These are phyloP conservation scores for Falcunculus frontatus DNA, from an alignment of 2,113 vertebrate species.

Conservation along the genomic window DNA sequence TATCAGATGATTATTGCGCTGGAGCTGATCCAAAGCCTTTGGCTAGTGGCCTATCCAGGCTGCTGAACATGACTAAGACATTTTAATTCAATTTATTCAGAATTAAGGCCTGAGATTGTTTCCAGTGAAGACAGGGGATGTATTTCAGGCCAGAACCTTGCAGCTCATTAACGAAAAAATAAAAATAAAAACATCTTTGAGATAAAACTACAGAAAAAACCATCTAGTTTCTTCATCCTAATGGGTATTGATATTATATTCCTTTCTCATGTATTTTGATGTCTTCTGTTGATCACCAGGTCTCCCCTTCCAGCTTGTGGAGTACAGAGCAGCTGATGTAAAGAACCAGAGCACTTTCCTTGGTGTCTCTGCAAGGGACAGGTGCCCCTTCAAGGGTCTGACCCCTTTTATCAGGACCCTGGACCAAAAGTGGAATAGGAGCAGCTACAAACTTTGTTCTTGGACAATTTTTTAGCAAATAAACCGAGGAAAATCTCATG, in stretches of 20 bases:
- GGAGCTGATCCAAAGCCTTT: background rate
- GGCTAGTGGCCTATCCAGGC: background rate
- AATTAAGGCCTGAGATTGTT: background rate
- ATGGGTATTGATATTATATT: background rate
- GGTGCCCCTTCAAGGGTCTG: background rate
- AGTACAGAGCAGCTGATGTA: background rate
- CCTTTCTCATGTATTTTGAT: background rate
- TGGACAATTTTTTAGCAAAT: background rate
- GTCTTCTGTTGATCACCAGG: background rate
- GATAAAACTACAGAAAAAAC: background rate
- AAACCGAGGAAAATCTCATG: background rate
- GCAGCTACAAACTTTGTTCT: background rate
- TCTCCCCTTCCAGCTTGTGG: background rate
- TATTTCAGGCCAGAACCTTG: background rate
- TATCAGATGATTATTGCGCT: background rate
- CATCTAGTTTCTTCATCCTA: background rate
- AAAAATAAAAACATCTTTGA: background rate
- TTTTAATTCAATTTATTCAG: background rate
- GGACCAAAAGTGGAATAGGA: background rate
- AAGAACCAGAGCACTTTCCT: background rate
- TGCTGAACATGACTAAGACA: background rate
- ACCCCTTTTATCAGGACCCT: background rate
- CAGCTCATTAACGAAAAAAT: background rate
- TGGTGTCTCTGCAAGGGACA: background rate
- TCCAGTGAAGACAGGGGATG: background rate